Conservation (phyloP, 1,140 invertebrate genomes). For the Melipona quadrifasciata region DNA sequence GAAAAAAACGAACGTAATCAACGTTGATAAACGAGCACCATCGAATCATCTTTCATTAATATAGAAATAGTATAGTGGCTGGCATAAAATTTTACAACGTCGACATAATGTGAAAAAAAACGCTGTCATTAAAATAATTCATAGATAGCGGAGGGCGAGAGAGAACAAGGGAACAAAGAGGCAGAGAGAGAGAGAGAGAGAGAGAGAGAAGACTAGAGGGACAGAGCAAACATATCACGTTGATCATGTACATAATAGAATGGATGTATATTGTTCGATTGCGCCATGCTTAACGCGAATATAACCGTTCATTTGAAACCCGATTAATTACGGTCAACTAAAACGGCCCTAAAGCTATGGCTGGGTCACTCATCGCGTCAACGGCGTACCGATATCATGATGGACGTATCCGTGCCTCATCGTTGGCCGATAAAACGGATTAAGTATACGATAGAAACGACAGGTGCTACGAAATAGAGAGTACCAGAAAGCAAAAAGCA, state of each 20-base stretch:
- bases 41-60: conserved; percentile 44
- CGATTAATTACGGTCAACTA: conserved; percentile 63
- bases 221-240: conserved; percentile 29
- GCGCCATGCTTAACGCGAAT: conserved; percentile 46
- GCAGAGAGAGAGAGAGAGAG: conserved; percentile 20
- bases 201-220: background rate
- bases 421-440: conserved; percentile 55
- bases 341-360: conserved; percentile 56
- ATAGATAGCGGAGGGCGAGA: background rate
- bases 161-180: conserved; percentile 8
- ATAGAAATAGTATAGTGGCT: conserved; percentile 16
- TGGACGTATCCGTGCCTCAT: conserved; percentile 36
- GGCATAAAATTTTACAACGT: conserved; percentile 32
- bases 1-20: conserved; percentile 64
- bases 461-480: conserved; percentile 44
- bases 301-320: conserved; percentile 58
- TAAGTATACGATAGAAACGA: conserved; percentile 44
- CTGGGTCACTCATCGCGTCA: conserved; percentile 35
- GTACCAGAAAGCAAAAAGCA: conserved; percentile 32
- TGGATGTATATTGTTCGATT: conserved; percentile 46
- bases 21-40: conserved; percentile 57
- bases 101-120: background rate
- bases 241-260: conserved; percentile 41
- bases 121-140: conserved; percentile 20
- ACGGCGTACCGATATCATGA: conserved; percentile 54